Evolutionary conservation across 2,113 vertebrate genomes (phyloP).

Genomic region (Hystrix brachyura): DNA sequence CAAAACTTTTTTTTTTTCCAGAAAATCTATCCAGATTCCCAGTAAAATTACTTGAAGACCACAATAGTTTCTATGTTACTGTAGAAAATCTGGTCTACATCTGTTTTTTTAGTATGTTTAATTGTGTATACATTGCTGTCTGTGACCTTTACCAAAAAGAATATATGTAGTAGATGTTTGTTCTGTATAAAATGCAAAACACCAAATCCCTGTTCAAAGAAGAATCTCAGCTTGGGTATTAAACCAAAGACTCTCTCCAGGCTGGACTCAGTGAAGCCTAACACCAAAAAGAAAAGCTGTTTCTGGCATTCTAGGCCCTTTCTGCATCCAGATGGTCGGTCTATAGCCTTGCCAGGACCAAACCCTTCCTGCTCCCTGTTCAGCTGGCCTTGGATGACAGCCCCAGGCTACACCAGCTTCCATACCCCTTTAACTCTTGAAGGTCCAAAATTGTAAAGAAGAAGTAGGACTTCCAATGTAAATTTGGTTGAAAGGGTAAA

Average conservation of each 20-base stretch:
- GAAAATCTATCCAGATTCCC: conserved; percentile 19
- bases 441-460: conserved; percentile 20
- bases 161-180: conserved; percentile 31
- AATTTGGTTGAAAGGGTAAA: conserved; percentile 46
- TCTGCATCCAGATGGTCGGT: conserved; percentile 77
- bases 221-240: conserved; percentile 67
- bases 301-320: conserved; percentile 74
- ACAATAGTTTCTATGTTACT: conserved; percentile 24
- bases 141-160: conserved; percentile 57
- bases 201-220: conserved; percentile 62
- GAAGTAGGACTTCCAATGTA: conserved; percentile 6
- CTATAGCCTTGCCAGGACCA: conserved; percentile 80
- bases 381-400: conserved; percentile 74
- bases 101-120: conserved; percentile 28
- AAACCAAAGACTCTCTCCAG: conserved; percentile 50
- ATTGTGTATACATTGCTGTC: neutral
- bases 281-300: conserved; percentile 76
- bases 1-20: neutral
- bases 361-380: conserved; percentile 82
- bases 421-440: conserved; percentile 72
- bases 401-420: conserved; percentile 68
- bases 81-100: neutral
- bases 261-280: conserved; percentile 71
- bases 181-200: conserved; percentile 66
- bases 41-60: conserved; percentile 55